Conservation (phyloP, 2,888 invertebrate species). For the Parnassius mnemosyne region DNA sequence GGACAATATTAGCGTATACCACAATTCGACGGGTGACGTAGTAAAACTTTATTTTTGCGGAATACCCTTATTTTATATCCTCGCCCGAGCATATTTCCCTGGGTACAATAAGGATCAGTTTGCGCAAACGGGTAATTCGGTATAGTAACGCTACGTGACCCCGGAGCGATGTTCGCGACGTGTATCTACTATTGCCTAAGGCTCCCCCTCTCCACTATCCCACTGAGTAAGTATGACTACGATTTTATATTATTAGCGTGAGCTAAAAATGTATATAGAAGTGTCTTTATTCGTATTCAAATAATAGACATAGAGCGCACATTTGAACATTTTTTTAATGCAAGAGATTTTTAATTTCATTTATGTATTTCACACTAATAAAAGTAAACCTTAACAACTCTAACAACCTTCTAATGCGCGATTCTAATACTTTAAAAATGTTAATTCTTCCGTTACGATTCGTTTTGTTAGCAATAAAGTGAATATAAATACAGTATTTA, state of each 20-base stretch:
- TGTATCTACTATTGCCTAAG: slow-evolving; percentile 65
- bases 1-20: slow-evolving; percentile 2
- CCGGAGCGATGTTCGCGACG: slow-evolving; percentile 65
- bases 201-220: slow-evolving; percentile 59
- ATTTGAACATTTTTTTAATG: too few species aligned
- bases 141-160: slow-evolving; percentile 69
- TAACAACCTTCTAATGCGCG: too few species aligned
- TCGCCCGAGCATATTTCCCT: slow-evolving; percentile 56
- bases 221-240: slow-evolving; percentile 64
- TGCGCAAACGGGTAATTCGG: slow-evolving; percentile 26
- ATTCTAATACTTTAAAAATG: too few species aligned
- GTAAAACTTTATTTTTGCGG: slow-evolving; percentile 55
- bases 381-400: too few species aligned
- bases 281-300: neutral
- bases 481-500: too few species aligned
- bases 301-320: too few species aligned
- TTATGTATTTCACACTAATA: too few species aligned
- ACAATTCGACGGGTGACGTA: slow-evolving; percentile 27
- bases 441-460: too few species aligned
- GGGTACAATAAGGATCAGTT: slow-evolving; percentile 54
- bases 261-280: slow-evolving; percentile 31
- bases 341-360: too few species aligned
- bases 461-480: too few species aligned
- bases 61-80: slow-evolving; percentile 48
- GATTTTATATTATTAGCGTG: slow-evolving; percentile 52